Conservation (phyloP, 2,888 invertebrate species). For the Pecten maximus region DNA sequence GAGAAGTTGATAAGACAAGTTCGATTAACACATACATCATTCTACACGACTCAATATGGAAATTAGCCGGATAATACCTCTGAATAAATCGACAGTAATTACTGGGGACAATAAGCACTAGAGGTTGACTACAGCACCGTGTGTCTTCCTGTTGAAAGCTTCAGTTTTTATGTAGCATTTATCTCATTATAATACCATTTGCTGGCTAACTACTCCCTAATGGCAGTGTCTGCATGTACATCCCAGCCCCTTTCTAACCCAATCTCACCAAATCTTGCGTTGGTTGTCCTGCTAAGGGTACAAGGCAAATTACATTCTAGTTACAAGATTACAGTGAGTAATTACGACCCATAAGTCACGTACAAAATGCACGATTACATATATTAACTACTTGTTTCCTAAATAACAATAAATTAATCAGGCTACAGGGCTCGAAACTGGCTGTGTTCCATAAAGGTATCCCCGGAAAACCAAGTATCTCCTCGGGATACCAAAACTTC, state of each 20-base stretch:
- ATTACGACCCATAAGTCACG: background rate
- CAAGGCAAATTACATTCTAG: background rate
- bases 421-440: too few species aligned
- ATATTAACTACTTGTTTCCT: background rate
- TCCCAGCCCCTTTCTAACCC: background rate
- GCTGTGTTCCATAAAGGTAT: too few species aligned
- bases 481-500: too few species aligned
- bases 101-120: conserved; percentile 42
- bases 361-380: background rate
- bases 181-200: conserved; percentile 47
- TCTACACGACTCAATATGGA: conserved; percentile 21
- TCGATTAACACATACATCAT: conserved; percentile 40
- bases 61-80: conserved; percentile 39
- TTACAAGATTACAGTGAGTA: background rate
- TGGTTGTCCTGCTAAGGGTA: background rate
- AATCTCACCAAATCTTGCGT: conserved; percentile 13
- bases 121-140: conserved; percentile 42
- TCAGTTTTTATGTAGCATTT: conserved; percentile 41
- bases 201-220: background rate
- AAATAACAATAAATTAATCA: too few species aligned
- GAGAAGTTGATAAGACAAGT: conserved; percentile 49
- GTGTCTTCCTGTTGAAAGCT: conserved; percentile 48
- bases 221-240: background rate
- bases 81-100: conserved; percentile 50
- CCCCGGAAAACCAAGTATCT: too few species aligned